Percentiles rank a stretch among this genome's conserved stretches.
Conservation (phyloP, 2,888 invertebrate genomes). For the Eilema griseolum region DNA sequence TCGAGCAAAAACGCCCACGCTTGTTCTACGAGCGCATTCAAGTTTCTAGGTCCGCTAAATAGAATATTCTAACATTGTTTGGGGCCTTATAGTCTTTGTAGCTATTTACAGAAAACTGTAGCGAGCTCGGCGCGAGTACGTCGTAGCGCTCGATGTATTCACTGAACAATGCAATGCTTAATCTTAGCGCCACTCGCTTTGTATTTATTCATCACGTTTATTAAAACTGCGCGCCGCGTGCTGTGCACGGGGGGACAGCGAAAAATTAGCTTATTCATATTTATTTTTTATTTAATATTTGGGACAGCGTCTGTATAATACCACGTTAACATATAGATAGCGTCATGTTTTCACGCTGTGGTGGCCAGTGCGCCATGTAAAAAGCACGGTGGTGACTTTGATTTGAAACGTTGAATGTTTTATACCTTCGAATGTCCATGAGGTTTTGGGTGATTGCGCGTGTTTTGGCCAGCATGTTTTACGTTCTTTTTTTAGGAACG, state of each 20-base stretch:
- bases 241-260: not conserved
- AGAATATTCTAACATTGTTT: not conserved
- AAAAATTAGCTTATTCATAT: not conserved
- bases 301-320: not conserved
- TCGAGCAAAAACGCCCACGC: not conserved
- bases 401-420: not conserved
- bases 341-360: not conserved
- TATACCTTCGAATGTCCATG: not conserved
- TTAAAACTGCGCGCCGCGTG: not conserved
- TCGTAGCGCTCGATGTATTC: slow-evolving; percentile 7
- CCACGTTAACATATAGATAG: not conserved
- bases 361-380: not conserved
- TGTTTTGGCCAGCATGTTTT: too few species aligned
- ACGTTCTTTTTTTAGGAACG: too few species aligned
- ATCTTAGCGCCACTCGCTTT: slow-evolving; percentile 2
- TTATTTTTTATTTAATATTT: not conserved
- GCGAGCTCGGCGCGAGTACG: not conserved
- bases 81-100: not conserved
- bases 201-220: slow-evolving; percentile 5
- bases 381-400: not conserved
- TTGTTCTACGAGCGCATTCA: not conserved
- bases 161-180: slow-evolving; percentile 5
- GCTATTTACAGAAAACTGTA: not conserved
- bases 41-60: not conserved
- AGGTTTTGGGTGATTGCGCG: not conserved